Evolutionary conservation across 2,797 vertebrate species (phyloP), one percentile per base, ranked within the genome.

Genomic region (Gastrophryne carolinensis): DNA sequence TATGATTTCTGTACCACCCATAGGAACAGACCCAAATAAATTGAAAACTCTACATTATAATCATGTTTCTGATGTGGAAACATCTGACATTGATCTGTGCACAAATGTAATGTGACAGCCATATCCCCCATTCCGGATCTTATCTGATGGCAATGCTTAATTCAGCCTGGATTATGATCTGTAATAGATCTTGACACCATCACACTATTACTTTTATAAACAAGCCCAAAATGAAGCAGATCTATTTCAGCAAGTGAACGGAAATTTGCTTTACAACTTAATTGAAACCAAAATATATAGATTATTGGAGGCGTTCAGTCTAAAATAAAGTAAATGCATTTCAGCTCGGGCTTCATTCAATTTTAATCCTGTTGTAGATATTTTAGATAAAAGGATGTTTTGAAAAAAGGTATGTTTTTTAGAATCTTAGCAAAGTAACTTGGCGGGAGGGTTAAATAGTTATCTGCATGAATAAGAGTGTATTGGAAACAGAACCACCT

Each of bases 231-330:
- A 77, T 64, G 67, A 77, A 77, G 74, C 58, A 12, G 56, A 77
- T 77, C 74, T 41, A 71, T 77, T 77, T 77, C 74, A 77, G 19
- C 30, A 60, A 62, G 58, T 29, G 23, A 49, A 30, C 34, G 67
- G 74, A 77, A 77, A 77, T 71, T 24, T 47, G 52, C 58, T 49
- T 77, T 58, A 77, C 47, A 54, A 49, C 35, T 69, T 87, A 75
- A 81, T 69, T 85, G 80, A 77, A 73, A 67, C 72, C 81, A 69
- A 79, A 80, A 77, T 72, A 67, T 32, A 60, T 60, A 72, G 71
- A 73, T 82, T 76, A 77, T 77, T 56, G 35, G 5, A 63, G 67
- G 66, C 19, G 53, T 64, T 64, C 44, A 37, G 23, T 56, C 49
- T 24, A 57, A 27, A 41, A 52, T 24, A 63, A 61, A 71, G 15